A percentile compares a stretch with the other conserved stretches of the same genome.
These are phyloP conservation scores for Chelon labrosus DNA, from an alignment of 2,797 vertebrate genomes.

Conservation along the genomic window DNA sequence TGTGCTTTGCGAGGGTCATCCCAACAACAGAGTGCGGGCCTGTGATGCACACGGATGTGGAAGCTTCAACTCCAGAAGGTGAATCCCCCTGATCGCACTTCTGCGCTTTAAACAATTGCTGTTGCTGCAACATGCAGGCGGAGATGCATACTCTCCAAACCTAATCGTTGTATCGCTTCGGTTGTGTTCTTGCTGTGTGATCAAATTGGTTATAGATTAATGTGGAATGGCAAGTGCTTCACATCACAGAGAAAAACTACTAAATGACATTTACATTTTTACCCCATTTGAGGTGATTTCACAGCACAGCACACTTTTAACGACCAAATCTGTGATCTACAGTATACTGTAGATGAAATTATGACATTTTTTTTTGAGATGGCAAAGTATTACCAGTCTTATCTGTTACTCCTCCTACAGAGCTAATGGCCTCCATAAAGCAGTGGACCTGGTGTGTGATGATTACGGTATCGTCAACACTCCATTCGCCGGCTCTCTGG, in stretches of 20 bases:
- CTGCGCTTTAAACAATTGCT: background rate
- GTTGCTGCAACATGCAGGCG: background rate
- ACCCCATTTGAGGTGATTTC: background rate
- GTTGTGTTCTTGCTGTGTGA: background rate
- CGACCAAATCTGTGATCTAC: too few relatives aligned
- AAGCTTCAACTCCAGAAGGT: slow-evolving; percentile 65
- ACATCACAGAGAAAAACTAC: background rate
- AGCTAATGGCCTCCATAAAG: slow-evolving; percentile 56
- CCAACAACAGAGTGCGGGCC: slow-evolving; percentile 72
- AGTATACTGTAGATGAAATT: too few relatives aligned
- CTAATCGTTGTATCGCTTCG: background rate
- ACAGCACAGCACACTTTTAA: background rate
- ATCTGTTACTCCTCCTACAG: slow-evolving; percentile 48
- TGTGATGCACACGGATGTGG: slow-evolving; percentile 67
- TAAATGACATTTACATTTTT: background rate
- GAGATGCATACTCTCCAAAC: background rate
- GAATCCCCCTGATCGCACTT: slow-evolving; percentile 14
- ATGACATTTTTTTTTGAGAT: background rate
- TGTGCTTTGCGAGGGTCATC: slow-evolving; percentile 62
- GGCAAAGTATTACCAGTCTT: slow-evolving; percentile 3
- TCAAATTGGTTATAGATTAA: background rate
- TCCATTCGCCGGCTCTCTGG: slow-evolving; percentile 84
- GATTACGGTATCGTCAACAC: slow-evolving; percentile 78
- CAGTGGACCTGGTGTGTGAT: slow-evolving; percentile 76
- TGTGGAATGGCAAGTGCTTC: background rate